Base-by-base conservation (phyloP, 2,113 vertebrate species). In the Eulacestoma nigropectus region DNA sequence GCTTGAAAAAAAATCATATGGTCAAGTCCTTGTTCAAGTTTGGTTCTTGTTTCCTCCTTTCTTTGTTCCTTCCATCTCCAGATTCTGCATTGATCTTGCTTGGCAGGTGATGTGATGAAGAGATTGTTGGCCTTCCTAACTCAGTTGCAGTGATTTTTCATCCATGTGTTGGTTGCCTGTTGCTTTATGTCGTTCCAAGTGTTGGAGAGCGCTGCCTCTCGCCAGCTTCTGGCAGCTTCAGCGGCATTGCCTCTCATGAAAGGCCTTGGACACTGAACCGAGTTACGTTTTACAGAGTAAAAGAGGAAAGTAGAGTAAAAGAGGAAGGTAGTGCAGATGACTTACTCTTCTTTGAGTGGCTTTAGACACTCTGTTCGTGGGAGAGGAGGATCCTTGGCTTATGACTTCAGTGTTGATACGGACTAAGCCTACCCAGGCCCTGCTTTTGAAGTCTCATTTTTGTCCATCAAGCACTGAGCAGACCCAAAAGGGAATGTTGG, bases 261-360 rank as follows among this genome's bases (percentile, higher is more conserved):
- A 18, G 39, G 20, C 27, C 26, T 70, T 39, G 47, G 59, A 19
- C 12, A 1, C 35, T 8, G 57, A 65, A 7, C 29, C 76, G 19
- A 42, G 35, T 39, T 5, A 3, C 3, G 0, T 76, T 65, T 46
- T 39, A 7, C 6, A 3, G 50, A 42, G 35, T 17, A n/a, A n/a
- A n/a, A n/a, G n/a, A n/a, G n/a, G n/a, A n/a, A n/a, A n/a, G n/a
- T n/a, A n/a, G n/a, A n/a, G n/a, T n/a, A n/a, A n/a, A n/a, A n/a
- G 56, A 53, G 67, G 56, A 60, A 16, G 37, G 35, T 10, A 25
- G 33, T 17, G 25, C 39, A 50, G 42, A 5, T 67, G 64, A 67
- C 35, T 39, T 3, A 7, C 16, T 68, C 33, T 1, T 5, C 50
- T 56, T 22, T 41, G 57, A 69, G 65, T 27, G 37, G 29, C 46